Conservation (phyloP, 2,113 vertebrate species). For the Misgurnus anguillicaudatus region DNA sequence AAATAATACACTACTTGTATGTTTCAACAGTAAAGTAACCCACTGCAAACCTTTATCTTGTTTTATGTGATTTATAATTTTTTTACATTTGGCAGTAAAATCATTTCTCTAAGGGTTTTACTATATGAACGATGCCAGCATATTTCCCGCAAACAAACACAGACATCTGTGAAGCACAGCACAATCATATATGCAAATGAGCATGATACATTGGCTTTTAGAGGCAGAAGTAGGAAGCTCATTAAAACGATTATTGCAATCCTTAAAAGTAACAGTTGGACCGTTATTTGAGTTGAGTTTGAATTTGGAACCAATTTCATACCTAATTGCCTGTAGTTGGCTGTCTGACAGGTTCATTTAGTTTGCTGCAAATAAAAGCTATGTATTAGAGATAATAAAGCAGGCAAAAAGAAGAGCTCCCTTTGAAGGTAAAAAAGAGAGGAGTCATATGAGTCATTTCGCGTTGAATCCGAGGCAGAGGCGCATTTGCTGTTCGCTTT, state of each 20-base stretch:
- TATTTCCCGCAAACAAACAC: conserved; percentile 45
- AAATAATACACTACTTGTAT: conserved; percentile 16
- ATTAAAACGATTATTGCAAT: conserved; percentile 58
- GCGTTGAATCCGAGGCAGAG: conserved; percentile 6
- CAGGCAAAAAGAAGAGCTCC: conserved; percentile 23
- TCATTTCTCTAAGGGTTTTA: conserved; percentile 46
- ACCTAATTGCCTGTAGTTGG: conserved; percentile 62
- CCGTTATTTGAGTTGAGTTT: conserved; percentile 50
- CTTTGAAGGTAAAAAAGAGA: conserved; percentile 43
- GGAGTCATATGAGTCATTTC: conserved; percentile 58
- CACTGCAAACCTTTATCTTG: conserved; percentile 17
- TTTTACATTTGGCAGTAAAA: conserved; percentile 46
- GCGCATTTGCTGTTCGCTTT: neutral
- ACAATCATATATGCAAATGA: conserved; percentile 61
- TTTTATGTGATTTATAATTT: conserved; percentile 36
- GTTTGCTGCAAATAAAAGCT: conserved; percentile 54
- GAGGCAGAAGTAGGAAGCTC: conserved; percentile 55
- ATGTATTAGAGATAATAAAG: conserved; percentile 52
- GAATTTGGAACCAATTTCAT: conserved; percentile 47
- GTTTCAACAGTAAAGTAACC: conserved; percentile 17
- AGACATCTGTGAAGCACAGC: conserved; percentile 56
- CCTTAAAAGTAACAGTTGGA: conserved; percentile 60
- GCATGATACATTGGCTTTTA: conserved; percentile 51
- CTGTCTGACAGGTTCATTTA: conserved; percentile 55
- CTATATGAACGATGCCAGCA: conserved; percentile 54